Conservation (phyloP, 2,797 vertebrate species). For the Gymnothorax javanicus region DNA sequence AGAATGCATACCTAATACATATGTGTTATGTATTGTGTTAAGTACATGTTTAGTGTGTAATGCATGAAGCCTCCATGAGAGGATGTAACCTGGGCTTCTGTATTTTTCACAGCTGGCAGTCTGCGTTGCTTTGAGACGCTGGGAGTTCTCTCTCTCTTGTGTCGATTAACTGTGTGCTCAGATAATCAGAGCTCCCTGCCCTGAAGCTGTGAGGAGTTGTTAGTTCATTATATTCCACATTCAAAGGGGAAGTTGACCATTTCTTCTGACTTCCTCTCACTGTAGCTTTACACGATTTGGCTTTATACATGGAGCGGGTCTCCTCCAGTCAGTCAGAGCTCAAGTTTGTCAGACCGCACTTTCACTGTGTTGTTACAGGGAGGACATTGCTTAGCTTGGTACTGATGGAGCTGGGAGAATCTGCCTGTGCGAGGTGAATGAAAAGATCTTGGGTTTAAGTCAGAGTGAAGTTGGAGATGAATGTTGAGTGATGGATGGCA, state of each 20-base stretch:
- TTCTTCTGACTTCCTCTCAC: not conserved
- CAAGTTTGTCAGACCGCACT: not conserved
- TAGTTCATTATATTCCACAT: not conserved
- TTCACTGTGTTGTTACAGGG: not conserved
- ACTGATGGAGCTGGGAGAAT: not conserved
- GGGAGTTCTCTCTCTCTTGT: not conserved
- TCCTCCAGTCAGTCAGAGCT: not conserved
- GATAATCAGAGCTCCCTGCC: not conserved
- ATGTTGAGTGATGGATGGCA: not conserved
- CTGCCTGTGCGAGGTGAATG: not conserved
- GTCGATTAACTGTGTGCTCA: not conserved
- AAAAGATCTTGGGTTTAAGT: not conserved
- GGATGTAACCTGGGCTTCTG: not conserved
- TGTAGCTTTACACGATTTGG: not conserved
- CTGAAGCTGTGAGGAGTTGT: not conserved
- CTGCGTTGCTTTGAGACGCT: not conserved
- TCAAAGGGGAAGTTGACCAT: slow-evolving; percentile 4
- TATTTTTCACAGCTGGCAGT: not conserved
- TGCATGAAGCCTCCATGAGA: not conserved
- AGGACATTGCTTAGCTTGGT: not conserved
- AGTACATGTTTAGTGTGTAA: not conserved
- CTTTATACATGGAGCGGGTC: not conserved
- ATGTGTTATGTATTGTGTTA: no score
- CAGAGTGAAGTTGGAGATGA: not conserved
- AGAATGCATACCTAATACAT: no score